Evolutionary conservation across 2,797 vertebrate species (phyloP).

Genomic region (Siniperca obscura): DNA sequence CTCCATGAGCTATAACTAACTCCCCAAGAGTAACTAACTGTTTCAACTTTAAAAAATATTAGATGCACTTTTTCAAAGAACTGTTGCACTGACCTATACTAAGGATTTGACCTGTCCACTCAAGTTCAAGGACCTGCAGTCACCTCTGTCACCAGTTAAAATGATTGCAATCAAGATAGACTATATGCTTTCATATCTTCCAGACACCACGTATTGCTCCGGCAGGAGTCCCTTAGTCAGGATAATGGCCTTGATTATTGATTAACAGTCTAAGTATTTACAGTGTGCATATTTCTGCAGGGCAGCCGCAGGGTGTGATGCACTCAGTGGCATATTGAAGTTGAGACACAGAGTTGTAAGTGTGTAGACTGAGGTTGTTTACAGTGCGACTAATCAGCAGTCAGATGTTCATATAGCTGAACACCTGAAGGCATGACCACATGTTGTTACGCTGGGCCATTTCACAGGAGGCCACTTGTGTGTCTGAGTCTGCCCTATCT

Average conservation of each 20-base stretch:
- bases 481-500: background rate
- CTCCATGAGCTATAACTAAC: background rate
- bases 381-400: conserved; percentile 7
- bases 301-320: conserved; percentile 14
- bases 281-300: conserved; percentile 24
- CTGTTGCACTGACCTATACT: background rate
- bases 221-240: conserved; percentile 39
- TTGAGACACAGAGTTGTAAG: background rate
- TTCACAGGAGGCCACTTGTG: background rate
- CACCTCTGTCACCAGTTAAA: conserved; percentile 9
- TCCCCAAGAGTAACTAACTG: background rate
- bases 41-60: background rate
- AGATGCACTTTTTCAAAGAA: background rate
- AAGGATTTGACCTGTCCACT: background rate
- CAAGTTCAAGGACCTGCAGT: conserved; percentile 43
- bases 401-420: background rate
- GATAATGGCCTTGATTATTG: conserved; percentile 47
- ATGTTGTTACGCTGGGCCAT: background rate
- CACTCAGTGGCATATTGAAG: conserved; percentile 34
- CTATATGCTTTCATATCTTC: conserved; percentile 26
- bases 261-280: conserved; percentile 63
- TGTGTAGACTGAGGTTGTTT: background rate
- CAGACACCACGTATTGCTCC: conserved; percentile 46
- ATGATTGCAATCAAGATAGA: conserved; percentile 31
- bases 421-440: conserved; percentile 36